These are phyloP conservation scores for Nixonia krombeini DNA, from an alignment of 1,140 invertebrate species.

Conservation along the genomic window DNA sequence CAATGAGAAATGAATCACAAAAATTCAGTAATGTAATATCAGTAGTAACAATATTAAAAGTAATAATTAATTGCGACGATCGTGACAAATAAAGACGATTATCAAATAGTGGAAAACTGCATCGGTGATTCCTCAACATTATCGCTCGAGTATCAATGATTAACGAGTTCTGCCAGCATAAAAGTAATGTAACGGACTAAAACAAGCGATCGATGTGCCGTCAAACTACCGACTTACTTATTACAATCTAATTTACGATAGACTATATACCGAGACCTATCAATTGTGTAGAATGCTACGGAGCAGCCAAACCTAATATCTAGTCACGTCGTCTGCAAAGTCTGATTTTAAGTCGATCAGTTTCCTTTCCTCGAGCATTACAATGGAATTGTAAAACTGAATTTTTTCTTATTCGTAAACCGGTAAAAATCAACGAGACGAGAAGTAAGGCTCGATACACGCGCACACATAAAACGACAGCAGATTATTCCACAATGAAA, in stretches of 20 bases:
- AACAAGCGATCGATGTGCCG: slow-evolving; percentile 48
- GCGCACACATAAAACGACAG: slow-evolving; percentile 17
- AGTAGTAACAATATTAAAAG: neutral
- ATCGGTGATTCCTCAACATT: neutral
- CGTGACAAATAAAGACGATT: slow-evolving; percentile 22
- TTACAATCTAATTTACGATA: slow-evolving; percentile 53
- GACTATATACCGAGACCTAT: slow-evolving; percentile 63
- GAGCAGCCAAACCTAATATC: slow-evolving; percentile 50
- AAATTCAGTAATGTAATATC: slow-evolving; percentile 15
- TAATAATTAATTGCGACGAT: slow-evolving; percentile 21
- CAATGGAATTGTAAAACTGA: slow-evolving; percentile 28
- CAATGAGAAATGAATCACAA: slow-evolving; percentile 14
- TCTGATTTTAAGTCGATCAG: slow-evolving; percentile 20
- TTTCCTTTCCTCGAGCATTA: slow-evolving; percentile 13
- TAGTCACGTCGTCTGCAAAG: slow-evolving; percentile 30
- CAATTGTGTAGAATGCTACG: slow-evolving; percentile 57
- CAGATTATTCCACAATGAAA: slow-evolving; percentile 18
- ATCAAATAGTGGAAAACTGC: slow-evolving; percentile 11
- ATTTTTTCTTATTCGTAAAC: slow-evolving; percentile 12
- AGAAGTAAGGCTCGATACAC: no score
- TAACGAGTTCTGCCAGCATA: slow-evolving; percentile 19
- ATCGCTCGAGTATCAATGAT: slow-evolving; percentile 37
- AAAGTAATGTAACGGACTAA: slow-evolving; percentile 35
- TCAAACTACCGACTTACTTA: slow-evolving; percentile 59
- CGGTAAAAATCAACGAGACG: slow-evolving; percentile 18